A percentile compares a stretch with the other conserved stretches of the same genome.
phyloP scores from a whole-genome alignment of 2,113 vertebrate genomes.

The Chrysochloris asiatica region DNA sequence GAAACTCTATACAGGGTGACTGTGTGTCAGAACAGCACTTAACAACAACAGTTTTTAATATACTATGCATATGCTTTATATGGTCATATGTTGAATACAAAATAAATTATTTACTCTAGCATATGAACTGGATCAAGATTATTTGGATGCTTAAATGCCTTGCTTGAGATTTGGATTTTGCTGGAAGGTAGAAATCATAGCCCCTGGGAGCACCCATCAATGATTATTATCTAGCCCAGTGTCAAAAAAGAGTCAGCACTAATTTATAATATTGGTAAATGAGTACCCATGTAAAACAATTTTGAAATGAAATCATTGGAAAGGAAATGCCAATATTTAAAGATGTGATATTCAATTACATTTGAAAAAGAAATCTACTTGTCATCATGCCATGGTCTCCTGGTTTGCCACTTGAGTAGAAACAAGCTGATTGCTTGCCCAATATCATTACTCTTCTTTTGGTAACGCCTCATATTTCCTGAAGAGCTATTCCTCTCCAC shows the following conservation, averaged over 20 bases:
- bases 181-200: not conserved
- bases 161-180: not conserved
- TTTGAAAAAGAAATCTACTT: conserved; percentile 36
- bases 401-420: not conserved
- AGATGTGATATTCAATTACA: not conserved
- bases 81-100: not conserved
- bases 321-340: not conserved
- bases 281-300: not conserved
- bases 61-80: too few relatives aligned
- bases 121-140: not conserved
- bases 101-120: not conserved
- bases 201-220: not conserved
- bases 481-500: not conserved
- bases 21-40: too few relatives aligned
- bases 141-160: not conserved
- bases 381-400: not conserved
- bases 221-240: too few relatives aligned
- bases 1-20: too few relatives aligned
- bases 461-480: not conserved
- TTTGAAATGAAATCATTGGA: conserved; percentile 52
- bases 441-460: not conserved
- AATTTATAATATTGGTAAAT: not conserved
- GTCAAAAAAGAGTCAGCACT: too few relatives aligned
- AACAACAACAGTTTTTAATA: too few relatives aligned
- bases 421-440: conserved; percentile 7